phyloP scores from a whole-genome alignment of 2,888 invertebrate species.

The Lithophane ornitopus region DNA sequence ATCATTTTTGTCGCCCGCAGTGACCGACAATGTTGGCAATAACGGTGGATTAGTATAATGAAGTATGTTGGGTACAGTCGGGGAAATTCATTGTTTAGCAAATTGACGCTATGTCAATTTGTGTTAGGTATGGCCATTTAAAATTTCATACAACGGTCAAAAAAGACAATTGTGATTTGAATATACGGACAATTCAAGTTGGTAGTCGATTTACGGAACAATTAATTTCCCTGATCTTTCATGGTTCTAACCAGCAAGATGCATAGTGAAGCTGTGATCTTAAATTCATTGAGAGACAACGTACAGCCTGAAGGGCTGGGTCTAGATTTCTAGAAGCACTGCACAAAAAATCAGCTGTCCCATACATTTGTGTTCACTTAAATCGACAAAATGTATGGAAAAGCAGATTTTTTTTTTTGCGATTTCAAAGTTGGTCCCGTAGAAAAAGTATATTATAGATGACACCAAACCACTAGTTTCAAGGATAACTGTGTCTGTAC shows the following conservation, averaged over 20 bases:
- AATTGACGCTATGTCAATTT: neutral
- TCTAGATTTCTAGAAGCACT: neutral
- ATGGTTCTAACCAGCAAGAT: slow-evolving; percentile 5
- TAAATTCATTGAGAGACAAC: neutral
- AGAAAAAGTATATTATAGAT: too few species aligned
- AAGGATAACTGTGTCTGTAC: too few species aligned
- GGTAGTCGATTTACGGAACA: neutral
- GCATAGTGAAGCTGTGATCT: neutral
- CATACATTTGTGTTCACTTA: too few species aligned
- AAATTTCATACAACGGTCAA: neutral
- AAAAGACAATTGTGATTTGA: neutral
- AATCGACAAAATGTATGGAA: too few species aligned
- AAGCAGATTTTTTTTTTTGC: too few species aligned
- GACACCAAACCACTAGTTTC: too few species aligned
- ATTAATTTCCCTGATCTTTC: neutral
- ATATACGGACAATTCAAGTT: neutral
- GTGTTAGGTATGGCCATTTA: neutral
- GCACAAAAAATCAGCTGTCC: neutral
- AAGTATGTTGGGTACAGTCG: neutral
- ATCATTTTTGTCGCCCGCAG: slow-evolving; percentile 28
- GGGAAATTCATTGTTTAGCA: too few species aligned
- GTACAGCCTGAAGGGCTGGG: neutral
- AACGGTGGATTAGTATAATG: slow-evolving; percentile 14
- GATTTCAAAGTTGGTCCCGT: too few species aligned
- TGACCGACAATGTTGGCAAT: slow-evolving; percentile 13